Base-by-base conservation (phyloP, 2,113 vertebrate genomes). In the Rhinichthys klamathensis region DNA sequence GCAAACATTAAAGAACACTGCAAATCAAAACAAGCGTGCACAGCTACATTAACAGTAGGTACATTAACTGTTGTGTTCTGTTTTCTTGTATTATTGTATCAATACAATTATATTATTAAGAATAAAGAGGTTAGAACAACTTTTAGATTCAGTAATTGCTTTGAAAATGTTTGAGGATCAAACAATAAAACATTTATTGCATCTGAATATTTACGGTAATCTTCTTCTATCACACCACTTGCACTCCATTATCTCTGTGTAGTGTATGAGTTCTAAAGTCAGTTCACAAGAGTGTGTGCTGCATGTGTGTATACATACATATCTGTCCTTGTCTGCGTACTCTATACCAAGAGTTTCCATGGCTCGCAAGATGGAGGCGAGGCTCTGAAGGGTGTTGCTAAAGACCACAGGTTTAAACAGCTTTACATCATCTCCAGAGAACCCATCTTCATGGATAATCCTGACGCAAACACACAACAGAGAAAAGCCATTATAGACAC, bases 331-430 rank as follows among this genome's bases (percentile, higher is more conserved):
- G 84, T 99, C 96, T 30, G 96, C 97, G 0, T 99, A 99, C 86
- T 99, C 98, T 0, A 99, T 96, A 81, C 96, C 97, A 94, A 99
- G 87, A 82, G 97, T 97, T 84, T 99, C 98, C 98, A 99, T 98
- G 90, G 98, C 98, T 91, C 96, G 95, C 83, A 99, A 96, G 51
- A 99, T 98, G 87, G 98, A 96, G 58, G 97, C 97, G 94, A 99
- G 95, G 1, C 98, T 99, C 92, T 99, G 98, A 88, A 99, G 97
- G 87, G 98, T 99, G 97, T 99, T 99, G 95, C 98, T 99, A 93
- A 98, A 99, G 94, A 99, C 97, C 88, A 99, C 97, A 56, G 98
- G 97, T 95, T 99, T 99, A 93, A 99, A 99, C 95, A 99, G 98
- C 93, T 99, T 99, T 91, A 99, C 96, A 0, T 99, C 98, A 92